phyloP scores from a whole-genome alignment of 35 echinoderm and acorn worm species.

The Holothuria glaberrima region DNA sequence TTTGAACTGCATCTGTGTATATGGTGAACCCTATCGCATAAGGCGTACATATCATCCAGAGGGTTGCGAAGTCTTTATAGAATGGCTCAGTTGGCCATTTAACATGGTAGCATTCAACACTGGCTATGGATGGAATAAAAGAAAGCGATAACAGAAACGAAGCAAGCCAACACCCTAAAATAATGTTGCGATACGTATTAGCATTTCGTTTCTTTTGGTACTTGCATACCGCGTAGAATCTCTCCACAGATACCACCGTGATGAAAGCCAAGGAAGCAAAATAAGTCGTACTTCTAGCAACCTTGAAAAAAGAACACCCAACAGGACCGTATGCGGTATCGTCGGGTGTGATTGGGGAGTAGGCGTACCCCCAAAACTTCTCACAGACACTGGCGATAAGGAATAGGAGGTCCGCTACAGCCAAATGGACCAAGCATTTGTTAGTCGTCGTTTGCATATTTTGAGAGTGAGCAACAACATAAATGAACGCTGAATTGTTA shows the following conservation, averaged over 20 bases:
- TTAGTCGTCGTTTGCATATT: constrained; percentile 86
- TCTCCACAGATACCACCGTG: constrained; percentile 75
- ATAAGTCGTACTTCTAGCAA: constrained; percentile 61
- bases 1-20: constrained; percentile 68
- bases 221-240: constrained; percentile 74
- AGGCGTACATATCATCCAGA: constrained; percentile 14
- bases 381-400: constrained; percentile 67
- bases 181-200: constrained; percentile 57
- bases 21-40: constrained; percentile 8
- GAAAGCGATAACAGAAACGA: constrained; percentile 64
- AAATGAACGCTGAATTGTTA: constrained; percentile 79
- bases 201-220: constrained; percentile 57
- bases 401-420: constrained; percentile 74
- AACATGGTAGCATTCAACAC: not conserved
- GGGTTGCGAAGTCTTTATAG: not conserved
- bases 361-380: constrained; percentile 57
- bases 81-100: constrained; percentile 42
- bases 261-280: constrained; percentile 73
- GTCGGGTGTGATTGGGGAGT: constrained; percentile 72
- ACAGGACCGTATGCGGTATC: constrained; percentile 42
- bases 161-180: constrained; percentile 54
- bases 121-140: constrained; percentile 65
- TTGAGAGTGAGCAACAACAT: constrained; percentile 69
- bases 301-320: constrained; percentile 71
- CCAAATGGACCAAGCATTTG: constrained; percentile 72